A percentile compares a stretch with the other conserved stretches of the same genome.
Conservation (phyloP, 1,140 invertebrate species). For the Scylla paramamosain region DNA sequence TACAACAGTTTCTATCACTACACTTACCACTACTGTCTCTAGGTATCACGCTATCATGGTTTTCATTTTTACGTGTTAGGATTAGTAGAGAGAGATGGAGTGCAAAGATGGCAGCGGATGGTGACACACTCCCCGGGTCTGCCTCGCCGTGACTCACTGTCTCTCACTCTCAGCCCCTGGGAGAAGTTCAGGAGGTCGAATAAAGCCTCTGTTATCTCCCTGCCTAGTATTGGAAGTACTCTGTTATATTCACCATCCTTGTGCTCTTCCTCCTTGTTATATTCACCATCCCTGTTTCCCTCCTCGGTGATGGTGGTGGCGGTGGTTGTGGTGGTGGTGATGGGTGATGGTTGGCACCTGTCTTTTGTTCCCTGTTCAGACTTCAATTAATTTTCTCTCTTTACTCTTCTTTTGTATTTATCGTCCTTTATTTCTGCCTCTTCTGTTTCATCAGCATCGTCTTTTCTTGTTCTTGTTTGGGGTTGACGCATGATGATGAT, state of each 20-base stretch:
- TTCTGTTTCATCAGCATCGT: too few species aligned
- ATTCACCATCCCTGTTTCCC: too few species aligned
- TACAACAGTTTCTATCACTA: neutral
- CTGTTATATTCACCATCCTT: neutral
- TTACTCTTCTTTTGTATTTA: too few species aligned
- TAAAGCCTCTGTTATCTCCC: neutral
- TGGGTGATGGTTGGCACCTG: too few species aligned
- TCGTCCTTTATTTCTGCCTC: too few species aligned
- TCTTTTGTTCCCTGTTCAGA: too few species aligned
- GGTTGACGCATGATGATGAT: too few species aligned
- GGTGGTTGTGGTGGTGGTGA: too few species aligned
- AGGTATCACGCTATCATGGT: neutral
- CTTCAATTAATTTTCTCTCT: too few species aligned
- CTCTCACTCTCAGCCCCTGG: neutral
- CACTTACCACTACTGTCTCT: neutral
- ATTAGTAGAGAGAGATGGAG: neutral
- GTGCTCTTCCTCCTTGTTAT: too few species aligned
- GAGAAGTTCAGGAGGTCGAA: neutral
- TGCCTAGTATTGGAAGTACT: neutral
- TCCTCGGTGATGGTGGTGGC: too few species aligned
- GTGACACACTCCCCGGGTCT: neutral
- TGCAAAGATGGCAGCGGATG: neutral
- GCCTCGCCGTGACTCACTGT: neutral
- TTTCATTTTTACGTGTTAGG: neutral
- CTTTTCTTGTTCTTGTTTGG: too few species aligned